These are phyloP conservation scores for Hyperoplus lanceolatus DNA, from an alignment of 2,797 vertebrate species.

Conservation along the genomic window DNA sequence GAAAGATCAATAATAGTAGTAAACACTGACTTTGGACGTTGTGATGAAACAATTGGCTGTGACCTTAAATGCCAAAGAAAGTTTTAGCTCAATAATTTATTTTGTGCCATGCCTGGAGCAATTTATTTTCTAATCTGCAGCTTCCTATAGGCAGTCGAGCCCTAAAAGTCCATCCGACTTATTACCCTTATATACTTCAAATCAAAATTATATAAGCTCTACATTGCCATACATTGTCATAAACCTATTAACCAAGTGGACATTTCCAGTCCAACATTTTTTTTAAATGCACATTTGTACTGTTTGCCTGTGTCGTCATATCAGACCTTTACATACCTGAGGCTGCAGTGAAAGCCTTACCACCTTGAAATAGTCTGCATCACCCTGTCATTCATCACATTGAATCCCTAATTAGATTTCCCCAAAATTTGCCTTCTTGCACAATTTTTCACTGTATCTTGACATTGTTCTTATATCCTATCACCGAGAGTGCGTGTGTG, in stretches of 20 bases:
- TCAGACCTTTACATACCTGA: constrained; percentile 30
- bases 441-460: constrained; percentile 42
- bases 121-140: constrained; percentile 39
- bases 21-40: constrained; percentile 24
- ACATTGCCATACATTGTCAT: constrained; percentile 24
- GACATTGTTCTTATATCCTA: constrained; percentile 15
- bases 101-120: constrained; percentile 15
- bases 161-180: constrained; percentile 25
- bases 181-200: constrained; percentile 30
- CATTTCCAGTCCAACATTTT: constrained; percentile 25
- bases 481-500: constrained; percentile 4
- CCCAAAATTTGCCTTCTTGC: constrained; percentile 25
- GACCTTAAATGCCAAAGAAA: constrained; percentile 38
- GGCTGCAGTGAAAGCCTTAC: constrained; percentile 14
- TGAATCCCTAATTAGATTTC: constrained; percentile 49
- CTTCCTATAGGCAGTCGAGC: not conserved
- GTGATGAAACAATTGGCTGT: constrained; percentile 11
- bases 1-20: constrained; percentile 17
- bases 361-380: constrained; percentile 23
- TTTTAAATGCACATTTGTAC: constrained; percentile 15
- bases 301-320: constrained; percentile 8
- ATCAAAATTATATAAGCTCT: constrained; percentile 40
- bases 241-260: constrained; percentile 41
- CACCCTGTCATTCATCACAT: constrained; percentile 51
- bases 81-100: constrained; percentile 17